phyloP scores from a whole-genome alignment of 2,797 vertebrate species.

The Coregonus ussuriensis region DNA sequence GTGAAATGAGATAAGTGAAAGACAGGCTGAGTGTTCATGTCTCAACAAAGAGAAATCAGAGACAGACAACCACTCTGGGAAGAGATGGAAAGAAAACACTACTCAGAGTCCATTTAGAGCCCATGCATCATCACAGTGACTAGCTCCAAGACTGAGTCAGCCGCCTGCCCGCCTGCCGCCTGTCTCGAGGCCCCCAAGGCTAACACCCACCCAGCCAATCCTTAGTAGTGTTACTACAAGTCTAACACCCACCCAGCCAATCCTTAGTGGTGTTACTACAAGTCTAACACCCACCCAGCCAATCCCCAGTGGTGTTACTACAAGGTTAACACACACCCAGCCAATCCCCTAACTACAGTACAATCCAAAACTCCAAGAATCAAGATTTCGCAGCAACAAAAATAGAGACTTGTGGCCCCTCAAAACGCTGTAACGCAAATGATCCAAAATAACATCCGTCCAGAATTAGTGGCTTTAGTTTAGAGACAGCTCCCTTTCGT shows the following conservation, averaged over 20 bases:
- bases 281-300: too few relatives aligned
- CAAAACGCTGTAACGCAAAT: constrained; percentile 16
- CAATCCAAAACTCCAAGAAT: background rate
- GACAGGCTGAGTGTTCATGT: too few relatives aligned
- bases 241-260: background rate
- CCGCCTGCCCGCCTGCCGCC: too few relatives aligned
- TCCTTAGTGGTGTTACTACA: constrained; percentile 42
- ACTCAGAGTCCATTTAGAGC: too few relatives aligned
- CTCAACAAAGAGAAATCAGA: too few relatives aligned
- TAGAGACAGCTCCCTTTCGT: constrained; percentile 34
- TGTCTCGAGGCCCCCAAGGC: too few relatives aligned
- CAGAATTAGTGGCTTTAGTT: constrained; percentile 1
- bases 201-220: constrained; percentile 48
- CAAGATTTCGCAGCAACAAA: constrained; percentile 14
- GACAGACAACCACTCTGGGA: too few relatives aligned
- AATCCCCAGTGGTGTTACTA: background rate
- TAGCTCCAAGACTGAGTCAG: too few relatives aligned
- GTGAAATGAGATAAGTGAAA: too few relatives aligned
- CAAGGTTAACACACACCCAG: constrained; percentile 4
- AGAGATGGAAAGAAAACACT: too few relatives aligned
- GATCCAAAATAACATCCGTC: constrained; percentile 32
- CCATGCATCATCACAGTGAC: too few relatives aligned
- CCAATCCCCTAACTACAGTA: background rate
- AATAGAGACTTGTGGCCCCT: background rate
- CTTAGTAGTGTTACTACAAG: too few relatives aligned